These are phyloP conservation scores for Elgaria multicarinata DNA, from an alignment of 2,113 vertebrate species.

Conservation along the genomic window DNA sequence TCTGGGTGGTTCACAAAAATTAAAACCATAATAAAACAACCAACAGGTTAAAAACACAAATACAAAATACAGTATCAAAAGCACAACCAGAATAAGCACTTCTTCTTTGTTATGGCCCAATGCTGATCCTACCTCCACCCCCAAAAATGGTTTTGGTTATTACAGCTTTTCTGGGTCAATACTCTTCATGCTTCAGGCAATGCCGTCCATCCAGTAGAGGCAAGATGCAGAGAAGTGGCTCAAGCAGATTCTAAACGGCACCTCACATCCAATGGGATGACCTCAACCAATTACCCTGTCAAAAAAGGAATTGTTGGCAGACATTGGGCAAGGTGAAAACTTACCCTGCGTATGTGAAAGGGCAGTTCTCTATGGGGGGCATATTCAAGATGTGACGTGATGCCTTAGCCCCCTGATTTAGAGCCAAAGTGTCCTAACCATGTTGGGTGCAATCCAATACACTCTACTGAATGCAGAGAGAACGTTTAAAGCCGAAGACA, in stretches of 20 bases:
- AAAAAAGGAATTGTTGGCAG: not conserved
- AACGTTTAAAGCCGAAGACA: not conserved
- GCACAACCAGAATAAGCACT: too few species aligned
- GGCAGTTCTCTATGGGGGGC: not conserved
- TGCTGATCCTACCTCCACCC: not conserved
- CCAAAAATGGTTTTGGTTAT: not conserved
- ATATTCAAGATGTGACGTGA: not conserved
- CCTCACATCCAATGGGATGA: not conserved
- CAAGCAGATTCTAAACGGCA: not conserved
- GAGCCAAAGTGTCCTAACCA: not conserved
- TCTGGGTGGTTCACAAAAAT: too few species aligned
- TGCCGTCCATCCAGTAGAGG: not conserved
- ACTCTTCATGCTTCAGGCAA: not conserved
- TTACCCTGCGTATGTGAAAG: conserved; percentile 1
- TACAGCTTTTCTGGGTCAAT: not conserved
- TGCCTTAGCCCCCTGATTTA: not conserved
- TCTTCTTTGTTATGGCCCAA: not conserved
- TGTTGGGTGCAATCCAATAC: not conserved
- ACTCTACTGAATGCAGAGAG: not conserved
- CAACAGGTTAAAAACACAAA: too few species aligned
- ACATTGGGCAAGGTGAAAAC: not conserved
- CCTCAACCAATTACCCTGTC: not conserved
- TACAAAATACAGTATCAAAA: too few species aligned
- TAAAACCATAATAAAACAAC: too few species aligned
- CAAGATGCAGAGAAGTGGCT: not conserved